Conservation (phyloP, 2,113 vertebrate genomes). For the Oryzias celebensis region DNA sequence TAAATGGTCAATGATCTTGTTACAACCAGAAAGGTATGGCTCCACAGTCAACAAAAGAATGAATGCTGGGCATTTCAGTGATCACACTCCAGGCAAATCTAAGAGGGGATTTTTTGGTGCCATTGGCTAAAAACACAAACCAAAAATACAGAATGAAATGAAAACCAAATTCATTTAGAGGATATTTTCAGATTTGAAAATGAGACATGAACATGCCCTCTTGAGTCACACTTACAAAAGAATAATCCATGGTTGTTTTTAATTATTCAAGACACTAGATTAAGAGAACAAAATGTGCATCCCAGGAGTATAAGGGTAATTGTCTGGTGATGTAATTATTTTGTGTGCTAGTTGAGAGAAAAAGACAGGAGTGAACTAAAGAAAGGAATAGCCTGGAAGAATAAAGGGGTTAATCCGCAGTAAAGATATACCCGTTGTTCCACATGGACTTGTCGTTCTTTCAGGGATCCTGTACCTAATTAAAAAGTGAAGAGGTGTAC, state of each 20-base stretch:
- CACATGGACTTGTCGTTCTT: slow-evolving; percentile 34
- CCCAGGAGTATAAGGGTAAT: slow-evolving; percentile 70
- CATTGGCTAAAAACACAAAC: slow-evolving; percentile 5
- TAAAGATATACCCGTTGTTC: slow-evolving; percentile 49
- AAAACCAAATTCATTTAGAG: neutral
- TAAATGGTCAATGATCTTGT: too few relatives aligned
- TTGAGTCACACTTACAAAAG: slow-evolving; percentile 43
- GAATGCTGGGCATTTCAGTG: slow-evolving; percentile 11
- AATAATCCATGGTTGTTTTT: slow-evolving; percentile 63
- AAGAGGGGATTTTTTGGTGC: slow-evolving; percentile 4
- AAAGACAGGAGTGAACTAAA: slow-evolving; percentile 18
- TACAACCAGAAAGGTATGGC: slow-evolving; percentile 6
- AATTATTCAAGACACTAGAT: slow-evolving; percentile 78
- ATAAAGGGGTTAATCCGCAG: slow-evolving; percentile 32
- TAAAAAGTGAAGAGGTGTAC: slow-evolving; percentile 54
- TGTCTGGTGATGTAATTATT: slow-evolving; percentile 74
- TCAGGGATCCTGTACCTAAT: slow-evolving; percentile 53
- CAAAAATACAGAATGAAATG: slow-evolving; percentile 2
- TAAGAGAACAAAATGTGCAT: slow-evolving; percentile 77
- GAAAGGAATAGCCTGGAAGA: slow-evolving; percentile 17
- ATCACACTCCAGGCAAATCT: slow-evolving; percentile 19
- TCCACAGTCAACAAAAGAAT: slow-evolving; percentile 15
- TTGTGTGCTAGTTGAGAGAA: slow-evolving; percentile 34
- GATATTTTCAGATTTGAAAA: neutral
- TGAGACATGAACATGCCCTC: slow-evolving; percentile 14